Percentiles rank a stretch among this genome's conserved stretches.
These are phyloP conservation scores for Antheraea yamamai DNA, from an alignment of 2,888 invertebrate species.

Conservation along the genomic window DNA sequence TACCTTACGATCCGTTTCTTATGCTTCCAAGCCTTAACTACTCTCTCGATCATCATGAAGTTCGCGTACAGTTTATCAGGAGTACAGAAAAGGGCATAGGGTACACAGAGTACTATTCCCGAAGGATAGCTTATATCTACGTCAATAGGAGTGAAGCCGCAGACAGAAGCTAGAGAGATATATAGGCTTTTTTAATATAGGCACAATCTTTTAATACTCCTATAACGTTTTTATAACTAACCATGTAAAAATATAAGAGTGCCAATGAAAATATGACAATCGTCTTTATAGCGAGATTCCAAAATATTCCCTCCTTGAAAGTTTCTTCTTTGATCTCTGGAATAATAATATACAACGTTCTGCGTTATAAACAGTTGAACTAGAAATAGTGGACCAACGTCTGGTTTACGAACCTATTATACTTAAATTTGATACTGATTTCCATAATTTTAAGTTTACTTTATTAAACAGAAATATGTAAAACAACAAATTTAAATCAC, in stretches of 20 bases:
- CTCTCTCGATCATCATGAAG: no score
- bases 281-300: slow-evolving; percentile 39
- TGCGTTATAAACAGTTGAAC: slow-evolving; percentile 16
- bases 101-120: no score
- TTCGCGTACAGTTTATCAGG: no score
- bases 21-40: no score
- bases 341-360: slow-evolving; percentile 27
- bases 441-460: neutral
- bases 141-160: no score
- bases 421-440: slow-evolving; percentile 8
- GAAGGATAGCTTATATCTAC: no score
- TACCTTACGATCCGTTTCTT: slow-evolving; percentile 61
- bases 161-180: neutral
- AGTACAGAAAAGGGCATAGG: no score
- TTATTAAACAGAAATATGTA: neutral
- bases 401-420: slow-evolving; percentile 21
- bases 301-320: slow-evolving; percentile 43
- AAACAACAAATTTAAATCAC: neutral
- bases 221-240: slow-evolving; percentile 32
- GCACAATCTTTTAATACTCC: neutral
- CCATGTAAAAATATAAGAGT: slow-evolving; percentile 47
- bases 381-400: slow-evolving; percentile 5
- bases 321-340: slow-evolving; percentile 42
- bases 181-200: neutral
- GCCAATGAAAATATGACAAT: slow-evolving; percentile 50